phyloP scores from a whole-genome alignment of 1,140 invertebrate species.

The Periplaneta americana region DNA sequence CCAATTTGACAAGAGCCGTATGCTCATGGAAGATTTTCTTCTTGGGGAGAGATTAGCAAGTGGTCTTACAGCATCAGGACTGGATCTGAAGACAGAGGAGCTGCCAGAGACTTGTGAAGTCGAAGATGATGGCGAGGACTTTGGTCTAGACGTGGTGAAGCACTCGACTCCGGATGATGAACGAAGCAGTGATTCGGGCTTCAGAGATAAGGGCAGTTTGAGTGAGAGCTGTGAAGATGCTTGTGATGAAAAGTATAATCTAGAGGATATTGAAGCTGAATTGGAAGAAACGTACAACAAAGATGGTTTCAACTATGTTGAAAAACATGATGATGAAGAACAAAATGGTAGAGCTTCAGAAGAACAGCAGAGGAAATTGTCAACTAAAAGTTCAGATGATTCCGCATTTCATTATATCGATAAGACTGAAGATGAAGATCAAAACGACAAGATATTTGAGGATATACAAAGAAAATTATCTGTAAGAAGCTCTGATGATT shows the following conservation, averaged over 20 bases:
- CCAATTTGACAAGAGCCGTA: not conserved
- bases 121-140: slow-evolving; percentile 30
- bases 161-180: slow-evolving; percentile 45
- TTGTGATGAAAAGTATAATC: slow-evolving; percentile 43
- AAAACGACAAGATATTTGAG: not conserved
- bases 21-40: not conserved
- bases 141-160: slow-evolving; percentile 8
- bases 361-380: not conserved
- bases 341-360: not conserved
- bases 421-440: not conserved
- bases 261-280: slow-evolving; percentile 33
- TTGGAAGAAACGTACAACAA: slow-evolving; percentile 25
- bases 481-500: not conserved
- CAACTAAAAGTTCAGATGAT: not conserved
- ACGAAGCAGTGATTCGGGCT: slow-evolving; percentile 47
- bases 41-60: not conserved
- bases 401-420: not conserved
- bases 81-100: not conserved
- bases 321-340: not conserved
- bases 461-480: not conserved
- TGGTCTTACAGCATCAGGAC: not conserved
- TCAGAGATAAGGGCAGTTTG: slow-evolving; percentile 42
- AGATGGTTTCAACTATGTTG: slow-evolving; percentile 10
- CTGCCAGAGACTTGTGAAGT: not conserved
- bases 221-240: slow-evolving; percentile 35